phyloP scores from a whole-genome alignment of 2,888 invertebrate genomes.

The Halictus ligatus region DNA sequence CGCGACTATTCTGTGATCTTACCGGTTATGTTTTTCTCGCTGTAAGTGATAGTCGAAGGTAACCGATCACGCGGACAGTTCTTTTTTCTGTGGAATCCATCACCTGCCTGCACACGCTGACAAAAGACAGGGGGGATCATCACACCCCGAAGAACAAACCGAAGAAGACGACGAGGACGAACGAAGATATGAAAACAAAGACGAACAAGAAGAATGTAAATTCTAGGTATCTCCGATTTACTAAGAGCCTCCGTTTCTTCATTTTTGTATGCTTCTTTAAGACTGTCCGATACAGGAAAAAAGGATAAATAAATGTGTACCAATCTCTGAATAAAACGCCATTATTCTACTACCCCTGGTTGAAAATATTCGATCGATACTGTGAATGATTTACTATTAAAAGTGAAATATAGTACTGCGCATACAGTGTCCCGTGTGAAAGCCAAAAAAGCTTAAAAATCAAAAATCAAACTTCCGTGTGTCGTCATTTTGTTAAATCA shows the following conservation, averaged over 20 bases:
- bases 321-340: slow-evolving; percentile 79
- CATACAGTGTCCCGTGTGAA: no score
- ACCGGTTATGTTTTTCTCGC: slow-evolving; percentile 67
- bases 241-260: slow-evolving; percentile 78
- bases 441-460: no score
- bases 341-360: background rate
- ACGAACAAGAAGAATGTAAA: slow-evolving; percentile 70
- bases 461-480: no score
- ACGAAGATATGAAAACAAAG: slow-evolving; percentile 22
- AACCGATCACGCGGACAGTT: slow-evolving; percentile 55
- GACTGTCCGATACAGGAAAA: slow-evolving; percentile 81
- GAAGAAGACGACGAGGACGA: slow-evolving; percentile 37
- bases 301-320: slow-evolving; percentile 83
- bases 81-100: slow-evolving; percentile 60
- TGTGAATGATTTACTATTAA: background rate
- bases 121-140: slow-evolving; percentile 26
- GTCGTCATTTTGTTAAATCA: no score
- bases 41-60: slow-evolving; percentile 61
- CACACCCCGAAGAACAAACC: slow-evolving; percentile 29
- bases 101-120: slow-evolving; percentile 68
- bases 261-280: slow-evolving; percentile 83
- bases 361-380: background rate
- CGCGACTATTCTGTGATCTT: slow-evolving; percentile 72
- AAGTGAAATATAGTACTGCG: no score
- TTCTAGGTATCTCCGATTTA: slow-evolving; percentile 76